Evolutionary conservation across 1,140 invertebrate genomes (phyloP).

Genomic region (Lucilia sericata): DNA sequence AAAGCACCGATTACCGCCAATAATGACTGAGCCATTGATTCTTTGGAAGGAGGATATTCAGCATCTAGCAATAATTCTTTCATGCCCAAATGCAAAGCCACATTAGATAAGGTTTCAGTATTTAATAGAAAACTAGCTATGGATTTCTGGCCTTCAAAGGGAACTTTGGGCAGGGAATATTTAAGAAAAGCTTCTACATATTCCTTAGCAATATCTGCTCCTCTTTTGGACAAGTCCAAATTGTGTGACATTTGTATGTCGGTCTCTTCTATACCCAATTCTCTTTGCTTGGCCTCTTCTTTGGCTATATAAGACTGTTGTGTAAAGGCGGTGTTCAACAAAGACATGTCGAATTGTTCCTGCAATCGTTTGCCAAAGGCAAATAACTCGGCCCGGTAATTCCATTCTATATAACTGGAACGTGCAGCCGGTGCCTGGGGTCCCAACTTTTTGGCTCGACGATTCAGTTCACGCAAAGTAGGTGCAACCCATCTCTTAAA

Average conservation of each 20-base stretch:
- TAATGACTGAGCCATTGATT: constrained; percentile 80
- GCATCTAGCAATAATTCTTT: constrained; percentile 83
- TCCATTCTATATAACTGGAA: constrained; percentile 83
- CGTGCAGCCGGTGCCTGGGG: constrained; percentile 67
- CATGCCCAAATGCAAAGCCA: constrained; percentile 81
- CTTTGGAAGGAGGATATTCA: constrained; percentile 80
- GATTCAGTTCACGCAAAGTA: constrained; percentile 66
- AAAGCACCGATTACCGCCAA: constrained; percentile 87
- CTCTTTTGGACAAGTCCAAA: constrained; percentile 75
- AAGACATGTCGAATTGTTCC: constrained; percentile 82
- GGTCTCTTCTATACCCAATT: constrained; percentile 76
- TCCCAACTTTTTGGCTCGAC: constrained; percentile 59
- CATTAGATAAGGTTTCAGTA: constrained; percentile 75
- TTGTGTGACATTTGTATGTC: constrained; percentile 77
- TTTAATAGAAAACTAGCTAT: constrained; percentile 77
- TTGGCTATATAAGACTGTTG: constrained; percentile 82
- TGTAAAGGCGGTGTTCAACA: constrained; percentile 82
- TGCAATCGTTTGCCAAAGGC: constrained; percentile 87
- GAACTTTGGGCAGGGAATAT: constrained; percentile 76
- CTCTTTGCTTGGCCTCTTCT: constrained; percentile 76
- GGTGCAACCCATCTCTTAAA: constrained; percentile 74
- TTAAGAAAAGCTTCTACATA: constrained; percentile 71
- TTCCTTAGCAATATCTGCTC: constrained; percentile 72
- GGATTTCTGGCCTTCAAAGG: constrained; percentile 75
- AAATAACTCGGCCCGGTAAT: constrained; percentile 88